Base-by-base conservation (phyloP, 2,797 vertebrate species). In the Pseudochromis fuscus region DNA sequence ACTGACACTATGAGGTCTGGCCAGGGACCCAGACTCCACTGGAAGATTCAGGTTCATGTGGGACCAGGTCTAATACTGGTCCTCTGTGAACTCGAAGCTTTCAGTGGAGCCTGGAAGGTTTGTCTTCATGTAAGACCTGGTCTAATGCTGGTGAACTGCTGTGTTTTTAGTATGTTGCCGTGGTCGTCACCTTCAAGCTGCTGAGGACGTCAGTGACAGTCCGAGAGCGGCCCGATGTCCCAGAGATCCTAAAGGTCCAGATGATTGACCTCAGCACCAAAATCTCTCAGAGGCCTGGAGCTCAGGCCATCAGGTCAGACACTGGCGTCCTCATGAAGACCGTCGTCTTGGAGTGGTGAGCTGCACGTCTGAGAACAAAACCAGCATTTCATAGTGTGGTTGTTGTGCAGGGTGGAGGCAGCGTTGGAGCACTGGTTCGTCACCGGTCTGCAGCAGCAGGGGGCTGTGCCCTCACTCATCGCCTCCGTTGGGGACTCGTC, bases 171-270 rank as follows among this genome's bases (percentile, higher is more conserved):
- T 99, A 99, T 24, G 92, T 98, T 40, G 96, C 96, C 1, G 79
- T 96, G 61, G 89, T 97, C 59, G 68, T 98, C 81, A 95, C 92
- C 7, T 92, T 98, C 90, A 96, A 96, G 84, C 94, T 99, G 35
- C 79, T 96, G 57, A 95, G 94, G 72, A 97, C 96, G 16, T 98
- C 97, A 0, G 81, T 99, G 80, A 96, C 94, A 0, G 88, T 99
- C 76, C 92, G 96, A 91, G 97, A 98, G 88, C 92, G 94, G 28
- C 87, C 76, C 1, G 89, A 94, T 4, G 65, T 96, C 55, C 95
- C 97, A 18, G 97, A 98, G 88, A 97, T 93, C 86, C 92, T 99
- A 9, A 97, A 97, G 88, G 88, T 99, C 24, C 96, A 97, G 88
- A 96, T 98, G 88, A 95, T 98, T 46, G 95, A 96, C 83, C 91